These are phyloP conservation scores for Epinephelus fuscoguttatus DNA, from an alignment of 2,113 vertebrate genomes.

Conservation along the genomic window DNA sequence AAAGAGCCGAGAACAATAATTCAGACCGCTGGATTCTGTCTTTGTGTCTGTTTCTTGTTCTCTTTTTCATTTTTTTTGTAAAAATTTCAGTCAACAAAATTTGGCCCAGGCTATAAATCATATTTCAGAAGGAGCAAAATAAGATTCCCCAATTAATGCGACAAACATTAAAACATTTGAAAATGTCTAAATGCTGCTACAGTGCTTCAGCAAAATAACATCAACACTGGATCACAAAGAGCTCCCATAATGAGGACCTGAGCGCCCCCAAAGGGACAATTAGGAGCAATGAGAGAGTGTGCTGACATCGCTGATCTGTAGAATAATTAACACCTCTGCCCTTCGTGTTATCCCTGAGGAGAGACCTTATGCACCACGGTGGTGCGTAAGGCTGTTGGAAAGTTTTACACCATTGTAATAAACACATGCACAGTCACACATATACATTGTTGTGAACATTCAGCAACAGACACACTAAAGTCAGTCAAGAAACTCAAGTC, in stretches of 20 bases:
- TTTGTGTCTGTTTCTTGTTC: background rate
- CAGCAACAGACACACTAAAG: background rate
- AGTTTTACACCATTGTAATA: slow-evolving; percentile 53
- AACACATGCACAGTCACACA: slow-evolving; percentile 30
- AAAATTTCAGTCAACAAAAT: background rate
- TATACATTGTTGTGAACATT: background rate
- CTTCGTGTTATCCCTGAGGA: slow-evolving; percentile 76
- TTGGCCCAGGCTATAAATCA: background rate
- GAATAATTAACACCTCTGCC: slow-evolving; percentile 85
- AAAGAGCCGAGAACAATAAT: slow-evolving; percentile 42
- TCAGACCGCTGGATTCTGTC: slow-evolving; percentile 24
- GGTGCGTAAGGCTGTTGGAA: slow-evolving; percentile 58
- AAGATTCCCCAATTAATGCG: background rate
- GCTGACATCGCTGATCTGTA: slow-evolving; percentile 81
- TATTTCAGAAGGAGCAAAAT: slow-evolving; percentile 12
- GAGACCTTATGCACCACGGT: slow-evolving; percentile 55
- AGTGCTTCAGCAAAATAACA: slow-evolving; percentile 58
- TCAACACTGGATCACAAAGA: slow-evolving; percentile 63
- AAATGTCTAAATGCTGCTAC: slow-evolving; percentile 32
- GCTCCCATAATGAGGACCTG: slow-evolving; percentile 77
- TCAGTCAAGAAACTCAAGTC: background rate
- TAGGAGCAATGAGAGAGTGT: slow-evolving; percentile 82
- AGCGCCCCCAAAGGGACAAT: slow-evolving; percentile 79
- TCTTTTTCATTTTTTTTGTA: background rate
- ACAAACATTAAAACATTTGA: slow-evolving; percentile 17